phyloP scores from a whole-genome alignment of 2,113 vertebrate species.

The Podarcis cretensis region DNA sequence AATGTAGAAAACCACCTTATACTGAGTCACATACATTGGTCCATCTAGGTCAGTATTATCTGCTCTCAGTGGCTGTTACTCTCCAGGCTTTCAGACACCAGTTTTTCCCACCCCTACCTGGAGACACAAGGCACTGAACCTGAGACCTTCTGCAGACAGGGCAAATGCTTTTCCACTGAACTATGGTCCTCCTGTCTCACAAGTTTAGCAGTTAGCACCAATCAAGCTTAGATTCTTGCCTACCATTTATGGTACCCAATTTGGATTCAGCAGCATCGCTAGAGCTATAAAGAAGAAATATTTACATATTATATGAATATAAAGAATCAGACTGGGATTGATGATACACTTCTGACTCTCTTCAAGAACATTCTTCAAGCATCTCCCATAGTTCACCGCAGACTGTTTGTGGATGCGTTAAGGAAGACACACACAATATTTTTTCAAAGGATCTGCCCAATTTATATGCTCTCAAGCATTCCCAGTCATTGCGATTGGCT shows the following conservation, averaged over 20 bases:
- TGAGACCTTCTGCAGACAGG: too few species aligned
- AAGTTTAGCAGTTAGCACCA: background rate
- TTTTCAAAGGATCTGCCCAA: conserved; percentile 40
- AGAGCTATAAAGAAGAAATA: background rate
- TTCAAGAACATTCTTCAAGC: background rate
- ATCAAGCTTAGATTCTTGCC: background rate
- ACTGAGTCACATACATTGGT: too few species aligned
- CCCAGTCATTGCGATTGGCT: conserved; percentile 42
- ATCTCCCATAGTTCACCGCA: background rate
- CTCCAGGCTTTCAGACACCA: too few species aligned
- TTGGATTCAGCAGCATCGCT: background rate
- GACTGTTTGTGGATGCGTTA: background rate
- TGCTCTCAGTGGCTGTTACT: too few species aligned
- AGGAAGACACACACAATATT: conserved; percentile 11
- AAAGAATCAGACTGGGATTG: background rate
- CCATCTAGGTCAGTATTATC: too few species aligned
- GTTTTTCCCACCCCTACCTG: too few species aligned
- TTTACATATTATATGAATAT: background rate
- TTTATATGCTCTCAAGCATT: conserved; percentile 47
- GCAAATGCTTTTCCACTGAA: too few species aligned
- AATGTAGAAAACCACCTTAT: too few species aligned
- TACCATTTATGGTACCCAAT: conserved; percentile 10
- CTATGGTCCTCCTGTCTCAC: background rate
- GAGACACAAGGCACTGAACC: too few species aligned
- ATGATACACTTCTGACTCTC: background rate